A percentile compares a stretch with the other conserved stretches of the same genome.
Evolutionary conservation across 2,888 invertebrate species (phyloP).

Genomic region (Torymus auratus): DNA sequence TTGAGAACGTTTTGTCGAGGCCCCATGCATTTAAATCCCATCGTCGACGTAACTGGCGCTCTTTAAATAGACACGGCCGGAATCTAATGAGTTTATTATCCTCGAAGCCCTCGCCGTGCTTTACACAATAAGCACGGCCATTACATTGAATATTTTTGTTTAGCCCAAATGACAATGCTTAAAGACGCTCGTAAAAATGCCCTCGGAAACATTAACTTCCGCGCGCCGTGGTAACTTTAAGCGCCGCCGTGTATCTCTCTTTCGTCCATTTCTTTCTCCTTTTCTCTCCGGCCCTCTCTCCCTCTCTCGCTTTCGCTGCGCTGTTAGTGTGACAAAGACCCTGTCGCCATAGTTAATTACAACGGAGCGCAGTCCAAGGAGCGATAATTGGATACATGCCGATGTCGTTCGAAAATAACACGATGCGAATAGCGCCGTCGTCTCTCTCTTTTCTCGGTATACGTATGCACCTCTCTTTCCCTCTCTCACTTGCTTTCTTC

Average conservation of each 20-base stretch:
- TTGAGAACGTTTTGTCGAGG: not conserved
- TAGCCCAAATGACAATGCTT: slow-evolving; percentile 11
- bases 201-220: slow-evolving; percentile 38
- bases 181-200: slow-evolving; percentile 29
- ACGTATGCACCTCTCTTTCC: not conserved
- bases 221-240: slow-evolving; percentile 7
- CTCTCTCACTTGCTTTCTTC: slow-evolving; percentile 11
- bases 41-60: not conserved
- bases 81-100: slow-evolving; percentile 44
- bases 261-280: too few species aligned
- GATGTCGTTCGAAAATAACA: slow-evolving; percentile 58
- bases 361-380: slow-evolving; percentile 51
- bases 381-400: slow-evolving; percentile 64
- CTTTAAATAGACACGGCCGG: slow-evolving; percentile 9
- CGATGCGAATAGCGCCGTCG: slow-evolving; percentile 46
- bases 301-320: too few species aligned
- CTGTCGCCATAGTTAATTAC: slow-evolving; percentile 54
- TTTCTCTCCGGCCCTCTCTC: too few species aligned
- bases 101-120: not conserved
- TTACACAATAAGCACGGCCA: slow-evolving; percentile 15
- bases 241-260: not conserved
- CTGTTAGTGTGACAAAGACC: slow-evolving; percentile 46
- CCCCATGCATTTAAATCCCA: slow-evolving; percentile 14
- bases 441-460: not conserved
- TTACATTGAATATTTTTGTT: slow-evolving; percentile 41